A percentile compares a stretch with the other conserved stretches of the same genome.
phyloP scores from a whole-genome alignment of 2,797 vertebrate species.

The Mus spretus region DNA sequence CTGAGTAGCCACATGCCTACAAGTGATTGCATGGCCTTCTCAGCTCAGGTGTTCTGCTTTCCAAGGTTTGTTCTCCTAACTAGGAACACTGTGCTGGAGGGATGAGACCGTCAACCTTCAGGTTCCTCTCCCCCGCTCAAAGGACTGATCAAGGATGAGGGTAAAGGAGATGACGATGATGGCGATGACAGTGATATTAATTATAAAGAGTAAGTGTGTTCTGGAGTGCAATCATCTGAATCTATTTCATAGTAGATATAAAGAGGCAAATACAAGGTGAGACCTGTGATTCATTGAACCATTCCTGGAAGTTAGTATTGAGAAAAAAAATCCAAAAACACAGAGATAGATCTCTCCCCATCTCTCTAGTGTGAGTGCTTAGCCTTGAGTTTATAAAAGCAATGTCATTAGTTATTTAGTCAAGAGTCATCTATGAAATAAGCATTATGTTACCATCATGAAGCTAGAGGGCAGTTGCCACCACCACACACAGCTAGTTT shows the following conservation, averaged over 20 bases:
- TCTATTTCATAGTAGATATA: background rate
- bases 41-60: background rate
- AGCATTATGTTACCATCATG: background rate
- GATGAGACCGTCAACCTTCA: background rate
- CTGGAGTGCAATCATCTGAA: background rate
- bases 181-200: background rate
- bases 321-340: background rate
- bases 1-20: background rate
- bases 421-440: background rate
- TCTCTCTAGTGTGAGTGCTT: background rate
- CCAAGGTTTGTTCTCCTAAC: background rate
- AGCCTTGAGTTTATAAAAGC: background rate
- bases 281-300: background rate
- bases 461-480: background rate
- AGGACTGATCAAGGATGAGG: background rate
- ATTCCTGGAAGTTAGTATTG: background rate
- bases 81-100: background rate
- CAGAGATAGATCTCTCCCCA: background rate
- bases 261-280: background rate
- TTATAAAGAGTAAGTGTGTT: background rate
- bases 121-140: background rate
- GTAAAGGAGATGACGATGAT: background rate
- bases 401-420: slow-evolving; percentile 7
- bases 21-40: background rate
- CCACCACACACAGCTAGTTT: background rate